Evolutionary conservation across 2,888 invertebrate species (phyloP), one percentile per base, ranked within the genome.

Genomic region (Scaptomyza parva): DNA sequence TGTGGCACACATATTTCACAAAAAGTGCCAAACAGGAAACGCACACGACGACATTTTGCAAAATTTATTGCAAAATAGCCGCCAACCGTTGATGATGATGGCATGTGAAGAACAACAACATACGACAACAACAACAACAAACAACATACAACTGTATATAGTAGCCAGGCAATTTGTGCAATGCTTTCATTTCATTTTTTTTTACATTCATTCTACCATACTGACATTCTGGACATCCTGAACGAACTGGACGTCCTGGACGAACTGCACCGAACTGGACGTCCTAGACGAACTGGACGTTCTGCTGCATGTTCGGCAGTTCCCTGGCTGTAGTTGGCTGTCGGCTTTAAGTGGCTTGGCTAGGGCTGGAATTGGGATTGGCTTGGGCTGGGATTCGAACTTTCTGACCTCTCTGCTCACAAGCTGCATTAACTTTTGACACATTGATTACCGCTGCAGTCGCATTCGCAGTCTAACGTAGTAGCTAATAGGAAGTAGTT

Each of bases 11-110:
- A 81, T 69, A 78, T 78, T 76, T 74, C 76, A 82, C 71, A 83
- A 78, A 47, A 78, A 78, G 84, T 81, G 84, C 81, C 78, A 83
- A 86, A 80, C 86, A 74, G 83, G 84, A 84, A 84, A 70, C 79
- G 76, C 75, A 68, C 67, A 71, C 72, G 77, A 76, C 61, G 75
- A 73, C 75, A 84, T 79, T 75, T 73, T 83, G 63, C 47, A 71
- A 65, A 84, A 86, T 81, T 84, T 84, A 86, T 86, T 78, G 70
- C 79, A 63, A 77, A 78, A 71, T 72, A 65, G 77, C 80, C 69
- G 66, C 58, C 62, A 60, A 58, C 48, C n/a, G n/a, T n/a, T n/a
- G n/a, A n/a, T n/a, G 43, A 24, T 51, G 47, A 28, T 40, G 39
- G 37, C 55, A 35, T 48, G 30, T n/a, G n/a, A n/a, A n/a, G n/a